A percentile compares a stretch with the other conserved stretches of the same genome.
These are phyloP conservation scores for Podabrus alpinus DNA, from an alignment of 2,888 invertebrate species.

Conservation along the genomic window DNA sequence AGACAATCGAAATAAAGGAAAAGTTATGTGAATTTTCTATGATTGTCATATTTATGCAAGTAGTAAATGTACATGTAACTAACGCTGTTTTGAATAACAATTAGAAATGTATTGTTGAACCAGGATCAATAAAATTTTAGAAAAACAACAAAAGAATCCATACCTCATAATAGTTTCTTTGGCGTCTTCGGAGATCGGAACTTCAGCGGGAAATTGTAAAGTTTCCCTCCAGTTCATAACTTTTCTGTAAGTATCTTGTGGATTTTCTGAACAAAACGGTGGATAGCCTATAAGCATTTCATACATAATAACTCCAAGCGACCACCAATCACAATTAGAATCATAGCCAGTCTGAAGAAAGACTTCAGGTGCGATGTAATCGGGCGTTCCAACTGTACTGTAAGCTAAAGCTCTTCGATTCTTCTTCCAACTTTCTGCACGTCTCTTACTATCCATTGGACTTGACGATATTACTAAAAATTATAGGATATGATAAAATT, in stretches of 20 bases:
- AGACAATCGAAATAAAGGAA: too few relatives aligned
- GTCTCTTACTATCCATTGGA: conserved; percentile 96
- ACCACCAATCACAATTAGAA: conserved; percentile 99
- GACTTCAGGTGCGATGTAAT: conserved; percentile 99
- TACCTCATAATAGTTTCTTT: conserved; percentile 82
- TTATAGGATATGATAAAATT: neutral
- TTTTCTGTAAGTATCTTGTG: conserved; percentile 94
- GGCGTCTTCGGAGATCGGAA: conserved; percentile 98
- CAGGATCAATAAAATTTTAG: neutral
- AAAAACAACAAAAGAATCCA: conserved; percentile 21
- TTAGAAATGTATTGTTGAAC: neutral
- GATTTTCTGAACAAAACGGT: conserved; percentile 98
- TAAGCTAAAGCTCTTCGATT: conserved; percentile 94
- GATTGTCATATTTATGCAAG: too few relatives aligned
- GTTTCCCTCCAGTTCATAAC: conserved; percentile 99
- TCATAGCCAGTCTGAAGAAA: conserved; percentile 98
- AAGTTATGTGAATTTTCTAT: too few relatives aligned
- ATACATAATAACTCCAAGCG: conserved; percentile 99
- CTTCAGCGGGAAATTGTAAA: conserved; percentile 97
- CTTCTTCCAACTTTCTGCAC: conserved; percentile 99
- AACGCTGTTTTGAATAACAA: too few relatives aligned
- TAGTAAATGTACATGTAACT: too few relatives aligned
- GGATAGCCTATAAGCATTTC: conserved; percentile 99
- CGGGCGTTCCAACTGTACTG: conserved; percentile 96
- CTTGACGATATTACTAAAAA: conserved; percentile 59